Evolutionary conservation across 2,113 vertebrate species (phyloP), one percentile per base, ranked within the genome.

Genomic region (Struthio camelus): DNA sequence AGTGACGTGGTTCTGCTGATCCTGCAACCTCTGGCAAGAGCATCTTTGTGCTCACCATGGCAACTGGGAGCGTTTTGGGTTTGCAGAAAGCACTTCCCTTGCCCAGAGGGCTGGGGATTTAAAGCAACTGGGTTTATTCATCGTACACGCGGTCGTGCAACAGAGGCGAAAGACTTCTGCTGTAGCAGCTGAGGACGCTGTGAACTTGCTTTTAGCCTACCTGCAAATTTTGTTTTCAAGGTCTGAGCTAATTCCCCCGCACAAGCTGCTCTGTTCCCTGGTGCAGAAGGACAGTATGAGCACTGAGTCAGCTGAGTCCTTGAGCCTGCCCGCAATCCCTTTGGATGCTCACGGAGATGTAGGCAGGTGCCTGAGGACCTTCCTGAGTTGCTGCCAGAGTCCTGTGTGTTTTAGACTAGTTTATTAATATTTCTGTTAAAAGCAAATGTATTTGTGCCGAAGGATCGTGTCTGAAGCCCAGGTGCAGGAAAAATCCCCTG

Each of bases 241-340:
- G 16, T 34, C 28, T 46, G 82, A 72, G 64, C 18, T 66, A 2
- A 18, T 77, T 65, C 78, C 42, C 72, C 44, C 59, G 90, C 80
- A 61, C 80, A 24, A 32, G 28, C 12, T 4, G 24, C 17, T 42
- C 30, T 17, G 38, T 53, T 61, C 69, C 17, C 25, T 27, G 0
- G 0, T 22, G 6, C 53, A n/a, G 65, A 27, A 84, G 71, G 86
- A 34, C 2, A 0, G 18, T 9, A n/a, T 6, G 85, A 85, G 67
- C 92, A 12, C 79, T 58, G 96, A 90, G 78, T 81, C 93, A 95
- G 79, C 88, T 0, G 0, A 71, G 46, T 75, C 91, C 86, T 94
- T 44, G 67, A 20, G 81, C 65, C 30, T 2, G 1, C 22, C 1
- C 23, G 38, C 36, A 4, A 34, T 77, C 79, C 79, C 8, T 24